A percentile compares a stretch with the other conserved stretches of the same genome.
Evolutionary conservation across 2,888 invertebrate species (phyloP).

Genomic region (Flexamia atlantica): DNA sequence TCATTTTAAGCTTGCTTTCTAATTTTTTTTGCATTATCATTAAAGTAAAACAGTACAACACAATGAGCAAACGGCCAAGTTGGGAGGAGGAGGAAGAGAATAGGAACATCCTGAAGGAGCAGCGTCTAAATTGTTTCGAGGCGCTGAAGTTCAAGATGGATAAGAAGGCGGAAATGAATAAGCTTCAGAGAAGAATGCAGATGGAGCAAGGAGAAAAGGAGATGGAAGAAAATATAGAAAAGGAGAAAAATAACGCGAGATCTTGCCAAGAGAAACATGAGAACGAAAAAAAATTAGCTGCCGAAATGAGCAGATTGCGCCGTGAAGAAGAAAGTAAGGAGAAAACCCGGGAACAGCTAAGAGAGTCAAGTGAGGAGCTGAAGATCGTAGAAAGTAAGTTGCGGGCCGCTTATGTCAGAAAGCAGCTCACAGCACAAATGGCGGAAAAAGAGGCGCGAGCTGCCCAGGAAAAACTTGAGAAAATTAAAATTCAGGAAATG

Average conservation of each 20-base stretch:
- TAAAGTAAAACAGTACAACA: too few relatives aligned
- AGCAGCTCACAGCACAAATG: constrained; percentile 82
- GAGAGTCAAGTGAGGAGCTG: constrained; percentile 80
- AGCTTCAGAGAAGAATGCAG: background rate
- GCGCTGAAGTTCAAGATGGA: background rate
- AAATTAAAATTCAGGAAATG: background rate
- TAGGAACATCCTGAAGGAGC: background rate
- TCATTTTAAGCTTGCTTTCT: too few relatives aligned
- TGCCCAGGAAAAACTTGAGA: constrained; percentile 11
- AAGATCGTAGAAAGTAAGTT: constrained; percentile 81
- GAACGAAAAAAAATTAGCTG: background rate
- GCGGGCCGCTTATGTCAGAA: constrained; percentile 84
- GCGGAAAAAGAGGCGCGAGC: constrained; percentile 76
- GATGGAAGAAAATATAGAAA: background rate
- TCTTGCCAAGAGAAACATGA: background rate
- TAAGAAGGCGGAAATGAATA: background rate
- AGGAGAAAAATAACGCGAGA: background rate
- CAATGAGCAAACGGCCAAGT: background rate
- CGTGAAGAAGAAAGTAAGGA: background rate
- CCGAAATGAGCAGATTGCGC: background rate
- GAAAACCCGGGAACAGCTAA: constrained; percentile 76
- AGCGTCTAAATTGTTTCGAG: background rate
- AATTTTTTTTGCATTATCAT: too few relatives aligned
- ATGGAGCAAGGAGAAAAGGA: background rate
- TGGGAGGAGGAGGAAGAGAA: background rate